Evolutionary conservation across 2,113 vertebrate species (phyloP), one percentile per base, ranked within the genome.

Genomic region (Dromaius novaehollandiae): DNA sequence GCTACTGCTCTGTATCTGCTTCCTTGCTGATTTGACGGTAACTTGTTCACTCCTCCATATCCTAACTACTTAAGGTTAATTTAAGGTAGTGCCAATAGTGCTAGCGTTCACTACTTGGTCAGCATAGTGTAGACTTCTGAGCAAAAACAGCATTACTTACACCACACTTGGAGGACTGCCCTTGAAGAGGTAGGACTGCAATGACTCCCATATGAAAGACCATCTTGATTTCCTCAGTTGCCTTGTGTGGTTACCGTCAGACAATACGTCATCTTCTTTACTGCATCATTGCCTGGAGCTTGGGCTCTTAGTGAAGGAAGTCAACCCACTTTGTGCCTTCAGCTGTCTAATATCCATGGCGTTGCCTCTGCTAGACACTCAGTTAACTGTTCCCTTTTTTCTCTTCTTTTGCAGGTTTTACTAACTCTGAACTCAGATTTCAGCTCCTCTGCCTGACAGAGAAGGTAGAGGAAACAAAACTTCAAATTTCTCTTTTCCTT

Each of bases 21-120:
- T 55, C 28, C 28, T 71, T 55, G 34, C 32, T 42, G 22, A 46
- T 9, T 15, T 0, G 0, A 4, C 1, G 11, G 36, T 46, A 46
- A 71, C 28, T 51, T 15, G 4, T 9, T 58, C 50, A 69, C 13
- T 36, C 5, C 17, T 21, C 61, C 20, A 13, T 5, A 4, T 34
- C 81, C 74, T 63, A 66, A 28, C 36, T 36, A 9, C 22, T 63
- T 53, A 7, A 50, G 12, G 19, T 63, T 36, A 30, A 42, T 46
- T 16, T 51, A 50, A 71, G 46, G 44, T 64, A 86, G 40, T 30
- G 44, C 25, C 55, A 68, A 6, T 0, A 69, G 12, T 16, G 18
- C 26, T 76, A 4, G 25, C 38, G 30, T 40, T 76, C 53, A 65
- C 0, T 0, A 36, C 40, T 82, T 63, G 30, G 32, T 60, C 56